phyloP scores from a whole-genome alignment of 2,113 vertebrate species.

The Thryonomys swinderianus region DNA sequence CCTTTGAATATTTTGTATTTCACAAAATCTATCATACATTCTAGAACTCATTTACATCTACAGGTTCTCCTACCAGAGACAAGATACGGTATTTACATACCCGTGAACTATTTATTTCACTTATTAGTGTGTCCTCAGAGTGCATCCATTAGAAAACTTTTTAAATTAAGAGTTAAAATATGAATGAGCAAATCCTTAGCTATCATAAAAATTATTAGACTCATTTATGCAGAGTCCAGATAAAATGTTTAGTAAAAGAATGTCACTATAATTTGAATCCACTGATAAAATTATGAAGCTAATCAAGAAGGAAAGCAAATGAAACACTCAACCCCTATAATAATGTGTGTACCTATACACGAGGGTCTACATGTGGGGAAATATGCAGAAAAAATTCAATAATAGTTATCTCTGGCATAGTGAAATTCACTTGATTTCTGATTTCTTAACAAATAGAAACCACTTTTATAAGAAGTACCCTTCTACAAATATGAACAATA shows the following conservation, averaged over 20 bases:
- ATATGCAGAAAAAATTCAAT: background rate
- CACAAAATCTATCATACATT: too few relatives aligned
- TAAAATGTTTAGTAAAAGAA: constrained; percentile 20
- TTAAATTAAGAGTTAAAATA: background rate
- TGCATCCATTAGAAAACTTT: too few relatives aligned
- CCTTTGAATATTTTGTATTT: too few relatives aligned
- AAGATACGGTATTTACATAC: too few relatives aligned
- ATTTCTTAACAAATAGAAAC: background rate
- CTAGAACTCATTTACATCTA: too few relatives aligned
- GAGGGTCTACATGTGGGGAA: background rate
- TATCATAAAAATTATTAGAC: background rate
- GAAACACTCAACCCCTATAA: background rate
- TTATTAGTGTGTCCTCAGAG: too few relatives aligned
- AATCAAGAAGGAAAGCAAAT: background rate
- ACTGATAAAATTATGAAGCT: background rate
- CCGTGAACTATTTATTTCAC: too few relatives aligned
- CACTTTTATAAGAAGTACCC: background rate
- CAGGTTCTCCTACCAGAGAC: too few relatives aligned
- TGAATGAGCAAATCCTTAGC: background rate
- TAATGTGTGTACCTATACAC: background rate
- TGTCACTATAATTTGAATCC: background rate
- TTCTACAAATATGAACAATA: background rate
- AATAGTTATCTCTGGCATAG: background rate
- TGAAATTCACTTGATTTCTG: background rate
- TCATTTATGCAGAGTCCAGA: background rate